These are phyloP conservation scores for Motacilla alba DNA, from an alignment of 2,113 vertebrate species.

Conservation along the genomic window DNA sequence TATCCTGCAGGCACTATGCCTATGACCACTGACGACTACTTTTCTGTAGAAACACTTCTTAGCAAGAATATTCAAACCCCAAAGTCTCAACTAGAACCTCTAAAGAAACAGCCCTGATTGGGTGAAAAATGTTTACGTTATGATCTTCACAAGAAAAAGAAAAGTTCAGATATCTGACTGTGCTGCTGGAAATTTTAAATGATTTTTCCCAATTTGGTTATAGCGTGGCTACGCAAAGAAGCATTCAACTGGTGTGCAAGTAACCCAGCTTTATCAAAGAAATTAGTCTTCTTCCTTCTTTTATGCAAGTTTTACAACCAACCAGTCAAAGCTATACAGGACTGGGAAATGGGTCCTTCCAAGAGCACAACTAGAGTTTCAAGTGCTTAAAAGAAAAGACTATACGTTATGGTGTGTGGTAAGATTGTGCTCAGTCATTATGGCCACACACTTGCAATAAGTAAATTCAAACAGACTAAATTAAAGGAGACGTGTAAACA, in stretches of 20 bases:
- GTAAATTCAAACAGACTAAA: neutral
- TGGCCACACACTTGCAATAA: neutral
- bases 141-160: neutral
- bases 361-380: neutral
- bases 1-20: neutral
- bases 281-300: neutral
- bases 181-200: neutral
- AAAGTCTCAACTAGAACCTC: neutral
- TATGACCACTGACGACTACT: neutral
- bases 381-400: neutral
- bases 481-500: neutral
- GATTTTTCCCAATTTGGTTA: neutral
- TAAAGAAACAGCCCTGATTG: neutral
- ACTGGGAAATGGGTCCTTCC: neutral
- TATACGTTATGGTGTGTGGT: fast-evolving
- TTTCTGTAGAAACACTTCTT: neutral
- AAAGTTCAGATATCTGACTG: neutral
- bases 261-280: neutral
- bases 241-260: neutral
- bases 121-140: neutral
- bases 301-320: neutral
- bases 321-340: neutral
- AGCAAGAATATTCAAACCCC: neutral
- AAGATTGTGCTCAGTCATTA: neutral
- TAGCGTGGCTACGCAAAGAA: neutral